Evolutionary conservation across 2,888 invertebrate genomes (phyloP).

Genomic region (Dorcus parallelipipedus): DNA sequence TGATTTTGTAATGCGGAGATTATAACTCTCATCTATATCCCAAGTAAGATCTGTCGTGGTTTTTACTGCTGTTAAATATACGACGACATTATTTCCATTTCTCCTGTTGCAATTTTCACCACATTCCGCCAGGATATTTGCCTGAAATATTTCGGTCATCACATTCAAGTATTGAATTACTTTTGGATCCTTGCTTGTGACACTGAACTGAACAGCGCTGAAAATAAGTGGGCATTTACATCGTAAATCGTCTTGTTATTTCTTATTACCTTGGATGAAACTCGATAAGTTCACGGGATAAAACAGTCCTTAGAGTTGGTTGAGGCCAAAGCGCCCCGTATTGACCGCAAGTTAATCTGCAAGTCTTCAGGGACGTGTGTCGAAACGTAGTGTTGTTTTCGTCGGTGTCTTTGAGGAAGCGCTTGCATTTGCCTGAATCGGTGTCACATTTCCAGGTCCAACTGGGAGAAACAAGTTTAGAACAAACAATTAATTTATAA

Average conservation of each 20-base stretch:
- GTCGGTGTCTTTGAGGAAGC: neutral
- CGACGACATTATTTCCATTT: constrained; percentile 6
- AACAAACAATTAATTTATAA: too few relatives aligned
- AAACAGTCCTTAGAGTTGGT: constrained; percentile 55
- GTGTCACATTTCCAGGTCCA: constrained; percentile 24
- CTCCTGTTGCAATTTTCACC: constrained; percentile 46
- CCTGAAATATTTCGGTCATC: constrained; percentile 55
- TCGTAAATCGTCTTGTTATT: neutral
- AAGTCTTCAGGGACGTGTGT: constrained; percentile 53
- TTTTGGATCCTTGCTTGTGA: constrained; percentile 51
- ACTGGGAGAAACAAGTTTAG: neutral
- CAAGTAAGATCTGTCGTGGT: constrained; percentile 5
- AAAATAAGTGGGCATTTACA: constrained; percentile 2
- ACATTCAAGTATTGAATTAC: constrained; percentile 54
- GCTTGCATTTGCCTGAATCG: constrained; percentile 15
- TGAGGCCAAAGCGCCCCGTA: constrained; percentile 70
- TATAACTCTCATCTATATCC: constrained; percentile 13
- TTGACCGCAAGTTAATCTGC: constrained; percentile 65
- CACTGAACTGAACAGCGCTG: constrained; percentile 47
- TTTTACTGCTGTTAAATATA: constrained; percentile 2
- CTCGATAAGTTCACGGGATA: constrained; percentile 47
- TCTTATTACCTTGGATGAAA: constrained; percentile 55
- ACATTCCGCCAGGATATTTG: constrained; percentile 61
- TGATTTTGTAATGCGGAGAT: constrained; percentile 29
- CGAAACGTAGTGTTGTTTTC: constrained; percentile 4